Base-by-base conservation (phyloP, 92 coral and sea anemone species). In the Paramuricea clavata region DNA sequence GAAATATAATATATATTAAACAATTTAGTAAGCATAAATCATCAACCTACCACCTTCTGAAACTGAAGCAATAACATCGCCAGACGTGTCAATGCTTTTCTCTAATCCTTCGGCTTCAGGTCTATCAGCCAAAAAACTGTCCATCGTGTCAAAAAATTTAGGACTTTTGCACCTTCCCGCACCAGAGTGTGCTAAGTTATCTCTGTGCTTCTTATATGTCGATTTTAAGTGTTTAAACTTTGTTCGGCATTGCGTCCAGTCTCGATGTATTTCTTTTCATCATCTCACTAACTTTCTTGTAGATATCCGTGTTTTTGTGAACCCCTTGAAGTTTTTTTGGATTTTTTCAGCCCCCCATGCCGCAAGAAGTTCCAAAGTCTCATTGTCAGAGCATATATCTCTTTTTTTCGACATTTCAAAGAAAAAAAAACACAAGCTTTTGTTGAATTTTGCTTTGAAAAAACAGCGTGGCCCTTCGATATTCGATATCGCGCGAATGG, bases 91-190 rank as follows among this genome's bases (percentile, higher is more conserved):
- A 3, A 71, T 35, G 81, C 54, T 62, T 8, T 83, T 59, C 16
- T 83, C 52, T n/a, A 83, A 69, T 26, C 87, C 87, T 27, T 43
- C 68, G 54, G 87, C 87, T 70, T 83, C 87, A 3, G 81, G 87
- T 49, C 68, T 25, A 72, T 83, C 87, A 49, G 81, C 81, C 23
- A 83, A 33, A 69, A 83, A 68, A 50, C 69, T 23, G 67, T 83
- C 87, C 81, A 83, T 75, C 50, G 36, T 67, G 16, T 49, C 56
- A 49, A 83, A 83, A 70, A 44, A 83, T 64, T 32, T 70, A 2
- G 87, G 87, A 11, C 35, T 25, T 52, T 83, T 83, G n/a, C 54
- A 31, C 0, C 81, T 52, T 25, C 47, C 36, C 30, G 27, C 77
- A 15, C 87, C 87, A 17, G 87, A 83, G 26, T 33, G 72, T 4